phyloP scores from a whole-genome alignment of 2,888 invertebrate genomes.

The Lamellibrachia satsuma region DNA sequence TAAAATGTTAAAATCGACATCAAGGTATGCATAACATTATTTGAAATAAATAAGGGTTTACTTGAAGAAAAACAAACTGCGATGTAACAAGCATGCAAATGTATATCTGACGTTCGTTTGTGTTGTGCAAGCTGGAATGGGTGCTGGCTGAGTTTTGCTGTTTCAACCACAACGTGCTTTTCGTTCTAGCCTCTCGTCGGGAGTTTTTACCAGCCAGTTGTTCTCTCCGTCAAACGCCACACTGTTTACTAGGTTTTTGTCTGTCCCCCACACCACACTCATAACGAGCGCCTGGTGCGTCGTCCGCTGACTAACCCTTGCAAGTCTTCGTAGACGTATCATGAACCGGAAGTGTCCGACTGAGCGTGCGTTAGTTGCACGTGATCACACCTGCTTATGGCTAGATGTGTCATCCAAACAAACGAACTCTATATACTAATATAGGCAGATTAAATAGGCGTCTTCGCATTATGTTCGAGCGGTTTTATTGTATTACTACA shows the following conservation, averaged over 20 bases:
- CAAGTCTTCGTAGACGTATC: not conserved
- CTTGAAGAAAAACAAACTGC: not conserved
- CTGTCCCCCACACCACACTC: not conserved
- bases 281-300: not conserved
- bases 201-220: not conserved
- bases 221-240: not conserved
- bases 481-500: not conserved
- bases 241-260: not conserved
- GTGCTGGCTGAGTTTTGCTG: not conserved
- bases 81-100: too few species aligned
- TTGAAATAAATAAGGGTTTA: not conserved
- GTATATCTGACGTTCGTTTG: too few species aligned
- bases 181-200: not conserved
- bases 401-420: not conserved
- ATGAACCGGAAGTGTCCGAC: not conserved
- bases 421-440: not conserved
- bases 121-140: not conserved
- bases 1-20: not conserved
- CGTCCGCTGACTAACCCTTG: not conserved
- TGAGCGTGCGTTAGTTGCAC: not conserved
- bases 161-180: not conserved
- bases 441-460: not conserved
- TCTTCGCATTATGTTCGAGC: not conserved
- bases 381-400: not conserved
- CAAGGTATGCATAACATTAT: not conserved